A percentile compares a stretch with the other conserved stretches of the same genome.
phyloP scores from a whole-genome alignment of 1,140 invertebrate genomes.

The Orchestia grillus region DNA sequence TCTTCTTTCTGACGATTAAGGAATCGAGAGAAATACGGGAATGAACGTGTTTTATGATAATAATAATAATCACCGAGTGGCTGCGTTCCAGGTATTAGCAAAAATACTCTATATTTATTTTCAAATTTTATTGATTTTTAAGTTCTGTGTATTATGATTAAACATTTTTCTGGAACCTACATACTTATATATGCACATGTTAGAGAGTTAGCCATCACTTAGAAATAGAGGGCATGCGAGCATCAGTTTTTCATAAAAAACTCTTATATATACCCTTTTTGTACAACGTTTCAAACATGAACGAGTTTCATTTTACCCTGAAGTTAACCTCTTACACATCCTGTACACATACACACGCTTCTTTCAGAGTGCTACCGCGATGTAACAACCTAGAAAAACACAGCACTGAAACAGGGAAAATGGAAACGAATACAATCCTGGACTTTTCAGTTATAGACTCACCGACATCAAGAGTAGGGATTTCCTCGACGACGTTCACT shows the following conservation, averaged over 20 bases:
- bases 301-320: not conserved
- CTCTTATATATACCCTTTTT: not conserved
- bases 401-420: not conserved
- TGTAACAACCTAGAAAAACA: not conserved
- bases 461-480: conserved; percentile 47
- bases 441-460: conserved; percentile 1
- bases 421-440: not conserved
- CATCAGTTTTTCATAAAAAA: not conserved
- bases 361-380: not conserved
- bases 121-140: not conserved
- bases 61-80: too few relatives aligned
- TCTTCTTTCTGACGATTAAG: not conserved
- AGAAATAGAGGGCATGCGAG: not conserved
- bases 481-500: conserved; percentile 44
- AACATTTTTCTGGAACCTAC: not conserved
- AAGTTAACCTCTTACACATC: not conserved
- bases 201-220: too few relatives aligned
- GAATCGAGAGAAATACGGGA: too few relatives aligned
- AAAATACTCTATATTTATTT: not conserved
- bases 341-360: not conserved
- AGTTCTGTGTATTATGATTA: not conserved
- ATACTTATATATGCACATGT: too few relatives aligned
- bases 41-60: too few relatives aligned
- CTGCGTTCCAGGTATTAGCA: too few relatives aligned
- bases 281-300: not conserved